Percentiles rank a stretch among this genome's conserved stretches.
These are phyloP conservation scores for Cantharis flavilabris DNA, from an alignment of 2,888 invertebrate genomes.

Conservation along the genomic window DNA sequence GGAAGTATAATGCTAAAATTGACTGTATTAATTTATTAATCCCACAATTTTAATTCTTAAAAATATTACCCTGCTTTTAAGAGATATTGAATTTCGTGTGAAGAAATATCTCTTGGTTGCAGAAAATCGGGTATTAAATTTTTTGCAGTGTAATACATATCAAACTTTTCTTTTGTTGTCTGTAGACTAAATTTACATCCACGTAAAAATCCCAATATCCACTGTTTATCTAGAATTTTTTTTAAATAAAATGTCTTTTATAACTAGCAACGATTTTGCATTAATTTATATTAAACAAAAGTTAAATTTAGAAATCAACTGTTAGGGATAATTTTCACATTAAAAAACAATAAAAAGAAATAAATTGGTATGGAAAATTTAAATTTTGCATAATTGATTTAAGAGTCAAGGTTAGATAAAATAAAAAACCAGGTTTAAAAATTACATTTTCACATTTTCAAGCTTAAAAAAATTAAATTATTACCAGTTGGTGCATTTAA, in stretches of 20 bases:
- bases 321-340: no score
- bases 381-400: no score
- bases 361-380: no score
- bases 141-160: slow-evolving; percentile 63
- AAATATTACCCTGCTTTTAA: neutral
- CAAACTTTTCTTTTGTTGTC: slow-evolving; percentile 60
- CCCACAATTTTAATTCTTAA: neutral
- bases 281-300: no score
- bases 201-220: slow-evolving; percentile 59
- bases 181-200: slow-evolving; percentile 62
- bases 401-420: no score
- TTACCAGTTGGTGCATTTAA: slow-evolving; percentile 62
- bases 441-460: no score
- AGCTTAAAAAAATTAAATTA: neutral
- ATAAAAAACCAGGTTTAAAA: no score
- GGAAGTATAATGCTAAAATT: no score
- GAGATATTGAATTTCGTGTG: slow-evolving; percentile 39
- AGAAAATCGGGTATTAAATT: slow-evolving; percentile 64
- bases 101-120: slow-evolving; percentile 56
- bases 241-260: no score
- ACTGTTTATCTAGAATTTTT: slow-evolving; percentile 57
- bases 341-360: neutral
- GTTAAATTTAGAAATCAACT: no score
- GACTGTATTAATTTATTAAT: no score
- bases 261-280: no score